Conservation (phyloP, 2,797 vertebrate species). For the Liparis tanakae region DNA sequence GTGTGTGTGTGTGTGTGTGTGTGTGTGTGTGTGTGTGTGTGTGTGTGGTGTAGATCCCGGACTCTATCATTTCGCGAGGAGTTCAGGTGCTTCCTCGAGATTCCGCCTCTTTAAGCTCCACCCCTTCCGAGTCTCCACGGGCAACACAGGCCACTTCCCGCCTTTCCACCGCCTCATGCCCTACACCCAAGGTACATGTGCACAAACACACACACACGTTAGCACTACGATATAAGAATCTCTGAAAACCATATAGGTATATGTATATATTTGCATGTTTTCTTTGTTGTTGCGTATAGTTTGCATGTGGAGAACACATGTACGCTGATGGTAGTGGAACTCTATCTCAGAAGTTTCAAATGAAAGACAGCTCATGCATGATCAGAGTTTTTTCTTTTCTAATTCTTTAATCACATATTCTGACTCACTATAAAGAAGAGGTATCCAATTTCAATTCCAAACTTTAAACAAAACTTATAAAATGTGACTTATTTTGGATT, state of each 20-base stretch:
- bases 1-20: conserved; percentile 32
- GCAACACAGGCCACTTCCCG: conserved; percentile 92
- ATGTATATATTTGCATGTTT: conserved; percentile 24
- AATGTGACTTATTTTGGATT: not conserved
- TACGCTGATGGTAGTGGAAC: not conserved
- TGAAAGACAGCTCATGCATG: conserved; percentile 25
- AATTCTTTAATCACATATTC: not conserved
- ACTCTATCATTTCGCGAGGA: conserved; percentile 97
- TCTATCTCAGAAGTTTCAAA: not conserved
- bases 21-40: conserved; percentile 33
- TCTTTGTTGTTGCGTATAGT: conserved; percentile 2
- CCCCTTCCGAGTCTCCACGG: conserved; percentile 95
- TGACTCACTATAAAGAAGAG: not conserved
- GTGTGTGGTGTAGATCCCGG: conserved; percentile 89
- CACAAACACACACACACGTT: conserved; percentile 22
- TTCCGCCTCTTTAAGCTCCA: conserved; percentile 96
- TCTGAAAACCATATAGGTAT: conserved; percentile 1
- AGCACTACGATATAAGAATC: not conserved
- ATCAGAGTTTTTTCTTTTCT: conserved; percentile 31
- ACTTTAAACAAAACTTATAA: not conserved
- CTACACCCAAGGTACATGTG: conserved; percentile 93
- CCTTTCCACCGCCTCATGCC: conserved; percentile 96
- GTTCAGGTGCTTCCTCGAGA: conserved; percentile 98
- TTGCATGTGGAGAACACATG: conserved; percentile 14
- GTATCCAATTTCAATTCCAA: conserved; percentile 1